Evolutionary conservation across 2,888 invertebrate species (phyloP).

Genomic region (Ctenicera cuprea): DNA sequence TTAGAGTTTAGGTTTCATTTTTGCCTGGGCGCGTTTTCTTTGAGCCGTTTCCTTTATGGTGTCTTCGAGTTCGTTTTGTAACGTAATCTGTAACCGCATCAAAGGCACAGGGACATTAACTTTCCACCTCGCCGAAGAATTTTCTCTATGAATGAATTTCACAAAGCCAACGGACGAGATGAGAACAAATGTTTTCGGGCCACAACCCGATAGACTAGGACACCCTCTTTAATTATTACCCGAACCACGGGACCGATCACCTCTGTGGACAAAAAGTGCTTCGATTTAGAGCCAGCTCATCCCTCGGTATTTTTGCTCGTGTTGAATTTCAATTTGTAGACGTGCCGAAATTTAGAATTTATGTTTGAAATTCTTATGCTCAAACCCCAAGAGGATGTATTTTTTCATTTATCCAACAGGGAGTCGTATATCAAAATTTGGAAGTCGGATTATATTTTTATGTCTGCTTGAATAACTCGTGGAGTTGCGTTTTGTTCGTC

Average conservation of each 20-base stretch:
- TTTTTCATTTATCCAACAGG: conserved; percentile 17
- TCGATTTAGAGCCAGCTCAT: conserved; percentile 28
- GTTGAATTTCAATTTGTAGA: conserved; percentile 42
- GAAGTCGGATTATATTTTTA: neutral
- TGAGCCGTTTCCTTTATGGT: conserved; percentile 4
- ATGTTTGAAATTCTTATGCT: conserved; percentile 33
- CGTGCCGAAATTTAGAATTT: conserved; percentile 44
- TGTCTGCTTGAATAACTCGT: too few relatives aligned
- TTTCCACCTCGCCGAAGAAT: conserved; percentile 35
- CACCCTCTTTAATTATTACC: conserved; percentile 42
- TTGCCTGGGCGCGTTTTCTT: neutral
- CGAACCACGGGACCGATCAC: conserved; percentile 21
- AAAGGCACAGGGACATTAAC: conserved; percentile 30
- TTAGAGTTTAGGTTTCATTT: conserved; percentile 15
- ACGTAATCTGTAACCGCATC: conserved; percentile 37
- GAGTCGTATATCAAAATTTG: conserved; percentile 32
- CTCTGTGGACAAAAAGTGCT: conserved; percentile 29
- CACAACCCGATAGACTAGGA: neutral
- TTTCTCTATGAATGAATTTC: conserved; percentile 39
- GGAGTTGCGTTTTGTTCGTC: too few relatives aligned
- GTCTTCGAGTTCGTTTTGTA: conserved; percentile 36
- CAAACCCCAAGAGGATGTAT: conserved; percentile 5
- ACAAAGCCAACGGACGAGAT: conserved; percentile 22
- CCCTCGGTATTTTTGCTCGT: conserved; percentile 29
- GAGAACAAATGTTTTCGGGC: conserved; percentile 33